Evolutionary conservation across 2,113 vertebrate species (phyloP).

Genomic region (Danio rerio): DNA sequence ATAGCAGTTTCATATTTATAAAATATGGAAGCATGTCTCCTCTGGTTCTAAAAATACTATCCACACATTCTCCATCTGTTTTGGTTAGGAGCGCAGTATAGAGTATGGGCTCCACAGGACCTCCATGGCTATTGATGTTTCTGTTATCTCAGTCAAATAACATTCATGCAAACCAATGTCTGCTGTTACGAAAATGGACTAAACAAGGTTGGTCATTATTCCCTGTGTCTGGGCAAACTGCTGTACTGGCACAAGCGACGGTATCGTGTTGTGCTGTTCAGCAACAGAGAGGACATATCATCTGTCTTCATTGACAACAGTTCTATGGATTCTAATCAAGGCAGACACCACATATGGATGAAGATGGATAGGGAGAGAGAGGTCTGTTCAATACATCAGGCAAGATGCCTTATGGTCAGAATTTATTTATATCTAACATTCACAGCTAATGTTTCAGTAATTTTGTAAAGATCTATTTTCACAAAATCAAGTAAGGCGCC

Average conservation of each 20-base stretch:
- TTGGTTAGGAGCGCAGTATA: neutral
- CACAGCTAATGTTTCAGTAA: too few relatives aligned
- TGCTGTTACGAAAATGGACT: conserved; percentile 43
- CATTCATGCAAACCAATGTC: conserved; percentile 54
- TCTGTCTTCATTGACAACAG: neutral
- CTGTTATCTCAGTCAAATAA: conserved; percentile 58
- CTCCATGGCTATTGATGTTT: conserved; percentile 51
- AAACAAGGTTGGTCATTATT: conserved; percentile 54
- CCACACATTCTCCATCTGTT: neutral
- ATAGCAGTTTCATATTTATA: conserved; percentile 24
- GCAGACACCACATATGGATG: neutral
- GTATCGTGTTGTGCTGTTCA: conserved; percentile 44
- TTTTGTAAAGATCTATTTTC: neutral
- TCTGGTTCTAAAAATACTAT: neutral
- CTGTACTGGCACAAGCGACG: conserved; percentile 29
- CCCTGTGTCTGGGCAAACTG: conserved; percentile 34
- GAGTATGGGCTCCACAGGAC: conserved; percentile 41
- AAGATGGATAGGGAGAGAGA: neutral
- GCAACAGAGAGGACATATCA: conserved; percentile 13
- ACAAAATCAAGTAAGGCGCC: neutral
- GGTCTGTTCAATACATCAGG: neutral
- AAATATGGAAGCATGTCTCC: neutral
- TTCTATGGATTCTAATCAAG: conserved; percentile 3
- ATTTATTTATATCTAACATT: neutral
- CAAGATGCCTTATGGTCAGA: neutral